Conservation (phyloP, 2,888 invertebrate genomes). For the Dasypogon diadema region DNA sequence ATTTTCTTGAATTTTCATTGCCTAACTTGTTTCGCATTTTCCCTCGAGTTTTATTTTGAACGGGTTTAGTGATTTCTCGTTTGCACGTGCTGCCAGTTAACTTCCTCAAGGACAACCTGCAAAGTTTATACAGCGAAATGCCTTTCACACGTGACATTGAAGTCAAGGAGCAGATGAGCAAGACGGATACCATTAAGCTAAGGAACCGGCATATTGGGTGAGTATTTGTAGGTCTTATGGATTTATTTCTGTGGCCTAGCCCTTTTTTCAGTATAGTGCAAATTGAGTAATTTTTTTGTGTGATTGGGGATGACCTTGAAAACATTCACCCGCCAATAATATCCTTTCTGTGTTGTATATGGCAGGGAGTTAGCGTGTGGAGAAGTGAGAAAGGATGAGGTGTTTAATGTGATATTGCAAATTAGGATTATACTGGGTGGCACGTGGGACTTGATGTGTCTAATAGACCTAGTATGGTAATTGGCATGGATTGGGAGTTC, state of each 20-base stretch:
- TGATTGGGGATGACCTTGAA: not conserved
- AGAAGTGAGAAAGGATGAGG: too few species aligned
- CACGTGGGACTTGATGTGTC: too few species aligned
- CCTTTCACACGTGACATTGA: constrained; percentile 46
- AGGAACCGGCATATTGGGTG: constrained; percentile 88
- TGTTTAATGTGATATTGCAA: too few species aligned
- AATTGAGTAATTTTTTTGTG: too few species aligned
- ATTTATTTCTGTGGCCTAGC: not conserved
- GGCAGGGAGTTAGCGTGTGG: too few species aligned
- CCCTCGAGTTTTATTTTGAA: not conserved
- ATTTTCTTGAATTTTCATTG: not conserved
- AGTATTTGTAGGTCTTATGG: constrained; percentile 64
- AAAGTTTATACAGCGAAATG: too few species aligned
- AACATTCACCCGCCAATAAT: not conserved
- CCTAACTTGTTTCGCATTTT: not conserved
- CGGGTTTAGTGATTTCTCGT: not conserved
- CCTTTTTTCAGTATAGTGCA: too few species aligned
- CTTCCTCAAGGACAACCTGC: constrained; percentile 12
- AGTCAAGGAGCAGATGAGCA: constrained; percentile 77
- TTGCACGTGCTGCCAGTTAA: not conserved
- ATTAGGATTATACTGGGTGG: too few species aligned
- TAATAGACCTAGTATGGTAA: too few species aligned
- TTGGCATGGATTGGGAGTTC: too few species aligned
- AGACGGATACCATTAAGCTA: constrained; percentile 83
- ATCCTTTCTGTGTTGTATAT: too few species aligned